Conservation (phyloP, 2,888 invertebrate species). For the Apotomis betuletana region DNA sequence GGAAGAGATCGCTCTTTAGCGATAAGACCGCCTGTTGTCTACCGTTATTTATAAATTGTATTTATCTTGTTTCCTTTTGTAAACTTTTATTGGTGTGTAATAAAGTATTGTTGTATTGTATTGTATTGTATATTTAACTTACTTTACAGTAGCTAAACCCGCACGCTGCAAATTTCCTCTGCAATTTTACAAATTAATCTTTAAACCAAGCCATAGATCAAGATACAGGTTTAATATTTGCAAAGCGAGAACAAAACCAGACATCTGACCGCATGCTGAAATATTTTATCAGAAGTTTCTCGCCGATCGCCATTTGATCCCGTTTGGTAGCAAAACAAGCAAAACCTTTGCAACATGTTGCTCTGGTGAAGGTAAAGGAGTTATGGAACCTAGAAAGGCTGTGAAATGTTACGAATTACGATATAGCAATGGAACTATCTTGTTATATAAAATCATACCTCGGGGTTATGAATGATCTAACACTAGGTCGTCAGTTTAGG, state of each 20-base stretch:
- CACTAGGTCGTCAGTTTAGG: too few relatives aligned
- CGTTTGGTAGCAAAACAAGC: constrained; percentile 49
- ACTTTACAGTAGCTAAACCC: neutral
- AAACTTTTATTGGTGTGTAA: too few relatives aligned
- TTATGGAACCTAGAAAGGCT: constrained; percentile 1
- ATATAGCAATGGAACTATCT: too few relatives aligned
- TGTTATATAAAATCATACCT: too few relatives aligned
- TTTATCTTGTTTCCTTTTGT: too few relatives aligned
- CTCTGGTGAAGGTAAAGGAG: constrained; percentile 22
- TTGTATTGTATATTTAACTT: neutral
- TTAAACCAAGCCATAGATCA: neutral
- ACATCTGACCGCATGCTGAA: constrained; percentile 23
- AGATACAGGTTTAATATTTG: neutral
- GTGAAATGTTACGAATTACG: neutral
- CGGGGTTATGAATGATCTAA: too few relatives aligned
- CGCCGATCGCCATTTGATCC: constrained; percentile 49
- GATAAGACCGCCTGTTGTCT: too few relatives aligned
- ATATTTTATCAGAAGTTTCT: constrained; percentile 49
- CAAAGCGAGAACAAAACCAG: neutral
- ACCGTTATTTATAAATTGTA: too few relatives aligned
- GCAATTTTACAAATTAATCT: neutral
- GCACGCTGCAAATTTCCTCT: neutral
- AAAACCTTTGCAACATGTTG: constrained; percentile 51
- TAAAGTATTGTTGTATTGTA: too few relatives aligned
- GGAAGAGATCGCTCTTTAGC: too few relatives aligned